Percentiles rank a stretch among this genome's conserved stretches.
These are phyloP conservation scores for Paedocypris micromegethes DNA, from an alignment of 2,797 vertebrate genomes.

Conservation along the genomic window DNA sequence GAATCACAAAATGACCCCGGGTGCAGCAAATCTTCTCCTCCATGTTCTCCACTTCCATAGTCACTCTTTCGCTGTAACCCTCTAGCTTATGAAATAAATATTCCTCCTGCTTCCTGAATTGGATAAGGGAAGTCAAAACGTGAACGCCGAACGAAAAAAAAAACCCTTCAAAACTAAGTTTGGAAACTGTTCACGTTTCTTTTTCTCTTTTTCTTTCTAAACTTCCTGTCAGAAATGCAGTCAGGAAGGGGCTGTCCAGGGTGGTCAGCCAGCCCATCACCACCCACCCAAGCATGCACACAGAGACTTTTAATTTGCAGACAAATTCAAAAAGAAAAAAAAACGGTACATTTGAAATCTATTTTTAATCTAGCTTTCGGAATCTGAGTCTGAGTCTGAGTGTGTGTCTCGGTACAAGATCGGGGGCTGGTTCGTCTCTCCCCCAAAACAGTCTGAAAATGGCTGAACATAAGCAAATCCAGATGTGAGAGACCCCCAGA, in stretches of 20 bases:
- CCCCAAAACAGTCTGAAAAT: slow-evolving; percentile 10
- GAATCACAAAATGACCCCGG: not conserved
- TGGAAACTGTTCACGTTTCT: slow-evolving; percentile 3
- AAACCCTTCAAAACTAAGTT: too few species aligned
- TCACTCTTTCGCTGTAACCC: not conserved
- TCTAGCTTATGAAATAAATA: slow-evolving; percentile 38
- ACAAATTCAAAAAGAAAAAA: not conserved
- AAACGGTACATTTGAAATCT: too few species aligned
- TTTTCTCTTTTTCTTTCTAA: slow-evolving; percentile 22
- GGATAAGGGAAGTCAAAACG: not conserved
- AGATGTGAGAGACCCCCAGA: slow-evolving; percentile 42
- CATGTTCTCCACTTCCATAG: slow-evolving; percentile 6
- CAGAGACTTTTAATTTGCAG: slow-evolving; percentile 4
- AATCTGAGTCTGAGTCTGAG: too few species aligned
- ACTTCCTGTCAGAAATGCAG: slow-evolving; percentile 57
- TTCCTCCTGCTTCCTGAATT: slow-evolving; percentile 19
- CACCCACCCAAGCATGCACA: slow-evolving; percentile 13
- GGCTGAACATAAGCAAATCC: slow-evolving; percentile 49
- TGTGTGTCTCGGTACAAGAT: too few species aligned
- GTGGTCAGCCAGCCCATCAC: slow-evolving; percentile 66
- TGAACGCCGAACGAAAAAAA: slow-evolving; percentile 16
- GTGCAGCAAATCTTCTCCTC: slow-evolving; percentile 1
- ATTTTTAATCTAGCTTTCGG: too few species aligned
- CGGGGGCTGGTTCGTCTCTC: not conserved
- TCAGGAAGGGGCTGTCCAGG: slow-evolving; percentile 81